Base-by-base conservation (phyloP, 2,797 vertebrate genomes). In the Okamejei kenojei region DNA sequence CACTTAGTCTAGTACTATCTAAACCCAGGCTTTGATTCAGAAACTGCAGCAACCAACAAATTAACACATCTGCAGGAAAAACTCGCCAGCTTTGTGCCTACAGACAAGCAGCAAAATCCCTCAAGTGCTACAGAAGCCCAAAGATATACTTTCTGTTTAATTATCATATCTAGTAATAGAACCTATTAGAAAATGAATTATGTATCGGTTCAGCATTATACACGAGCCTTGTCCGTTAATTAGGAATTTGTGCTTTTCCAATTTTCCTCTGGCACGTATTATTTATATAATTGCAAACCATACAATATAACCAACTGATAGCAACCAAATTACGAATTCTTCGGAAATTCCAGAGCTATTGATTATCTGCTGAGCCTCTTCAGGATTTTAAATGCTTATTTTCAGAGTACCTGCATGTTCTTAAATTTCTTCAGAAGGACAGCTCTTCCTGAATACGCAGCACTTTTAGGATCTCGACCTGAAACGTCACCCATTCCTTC, bases 121-220 rank as follows among this genome's bases (percentile, higher is more conserved):
- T 86, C 58, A 32, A 68, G 1, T 19, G 6, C 58, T 29, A 29
- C 61, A 29, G 15, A 63, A 88, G 61, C 63, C 61, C 63, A 35
- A 35, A 88, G 84, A 88, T 88, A 68, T 21, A 21, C 84, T 38
- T 21, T 68, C 63, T 68, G 84, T 15, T 63, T 88, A 21, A 88
- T 65, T 65, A 68, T 65, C 84, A 65, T 88, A 88, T 65, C 65
- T 35, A 88, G 63, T 68, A 88, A 88, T 35, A 68, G n/a, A 68
- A 35, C 84, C n/a, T 68, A 88, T 88, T 68, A 68, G n/a, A 68
- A 68, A 88, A 88, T 88, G 61, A 88, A 88, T 88, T 68, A 88
- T 88, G 84, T 63, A 88, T 88, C n/a, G 9, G 32, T 35, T 88
- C 63, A 68, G 58, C 29, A 63, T 63, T n/a, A 86, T 86, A 8